phyloP scores from a whole-genome alignment of 2,888 invertebrate genomes.

The Tachina lurida region DNA sequence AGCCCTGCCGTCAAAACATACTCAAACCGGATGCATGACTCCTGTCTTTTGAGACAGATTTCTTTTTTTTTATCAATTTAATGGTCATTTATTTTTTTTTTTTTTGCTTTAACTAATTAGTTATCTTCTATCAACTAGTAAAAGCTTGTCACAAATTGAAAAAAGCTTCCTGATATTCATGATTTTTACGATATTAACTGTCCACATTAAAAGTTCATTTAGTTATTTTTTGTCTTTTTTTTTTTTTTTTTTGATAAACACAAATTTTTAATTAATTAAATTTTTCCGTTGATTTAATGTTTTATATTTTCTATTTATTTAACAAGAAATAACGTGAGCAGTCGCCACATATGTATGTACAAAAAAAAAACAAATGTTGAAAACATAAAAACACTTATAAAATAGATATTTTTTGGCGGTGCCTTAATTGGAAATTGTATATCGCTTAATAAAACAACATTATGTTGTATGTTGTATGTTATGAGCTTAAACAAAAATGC shows the following conservation, averaged over 20 bases:
- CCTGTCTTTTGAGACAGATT: too few species aligned
- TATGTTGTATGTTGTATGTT: constrained; percentile 55
- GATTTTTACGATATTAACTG: neutral
- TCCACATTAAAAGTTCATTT: constrained; percentile 1
- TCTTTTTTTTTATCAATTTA: too few species aligned
- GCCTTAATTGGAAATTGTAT: constrained; percentile 74
- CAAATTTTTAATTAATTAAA: constrained; percentile 56
- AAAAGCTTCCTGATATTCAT: neutral
- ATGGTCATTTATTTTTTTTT: too few species aligned
- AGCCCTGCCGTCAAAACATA: too few species aligned
- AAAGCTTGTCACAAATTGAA: too few species aligned
- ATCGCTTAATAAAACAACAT: constrained; percentile 71
- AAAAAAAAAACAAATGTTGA: constrained; percentile 5
- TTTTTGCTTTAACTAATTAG: too few species aligned
- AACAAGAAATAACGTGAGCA: constrained; percentile 42
- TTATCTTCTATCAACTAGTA: too few species aligned
- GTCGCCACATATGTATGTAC: too few species aligned
- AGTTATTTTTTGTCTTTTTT: neutral
- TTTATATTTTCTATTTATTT: neutral
- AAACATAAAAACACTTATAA: constrained; percentile 49
- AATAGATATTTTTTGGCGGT: constrained; percentile 69
- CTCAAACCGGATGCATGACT: too few species aligned
- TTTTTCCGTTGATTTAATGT: constrained; percentile 33
- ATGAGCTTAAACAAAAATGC: constrained; percentile 43
- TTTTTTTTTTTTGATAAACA: constrained; percentile 22